These are phyloP conservation scores for Ispidina picta DNA, from an alignment of 2,797 vertebrate genomes.

Conservation along the genomic window DNA sequence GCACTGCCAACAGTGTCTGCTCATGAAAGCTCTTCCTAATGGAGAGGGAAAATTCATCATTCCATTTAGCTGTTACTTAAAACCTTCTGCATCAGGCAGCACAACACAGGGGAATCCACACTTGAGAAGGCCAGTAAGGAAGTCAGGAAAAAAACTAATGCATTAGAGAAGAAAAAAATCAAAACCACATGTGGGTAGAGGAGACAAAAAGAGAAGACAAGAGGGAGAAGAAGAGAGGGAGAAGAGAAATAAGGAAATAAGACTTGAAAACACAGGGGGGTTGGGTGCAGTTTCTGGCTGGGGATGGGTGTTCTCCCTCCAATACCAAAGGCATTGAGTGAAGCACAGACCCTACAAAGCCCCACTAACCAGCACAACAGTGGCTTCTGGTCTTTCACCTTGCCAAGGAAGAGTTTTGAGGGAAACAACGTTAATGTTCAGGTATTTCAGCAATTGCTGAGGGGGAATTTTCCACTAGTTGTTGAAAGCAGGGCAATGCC, in stretches of 20 bases:
- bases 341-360: not conserved
- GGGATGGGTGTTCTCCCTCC: not conserved
- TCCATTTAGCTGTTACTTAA: conserved; percentile 13
- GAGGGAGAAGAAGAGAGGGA: too few species aligned
- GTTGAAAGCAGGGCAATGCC: not conserved
- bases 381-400: not conserved
- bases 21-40: not conserved
- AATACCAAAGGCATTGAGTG: not conserved
- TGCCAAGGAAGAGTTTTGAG: not conserved
- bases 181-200: not conserved
- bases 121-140: not conserved
- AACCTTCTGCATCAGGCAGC: not conserved
- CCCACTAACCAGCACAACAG: not conserved
- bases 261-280: not conserved
- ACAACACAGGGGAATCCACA: not conserved
- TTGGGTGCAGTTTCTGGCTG: not conserved
- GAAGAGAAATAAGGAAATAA: not conserved
- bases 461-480: not conserved
- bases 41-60: not conserved
- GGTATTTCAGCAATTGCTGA: not conserved
- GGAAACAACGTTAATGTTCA: not conserved
- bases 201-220: not conserved
- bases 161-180: not conserved
- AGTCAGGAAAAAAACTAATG: not conserved
- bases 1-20: not conserved